Base-by-base conservation (phyloP, 1,140 invertebrate genomes). In the Condylostylus longicornis region DNA sequence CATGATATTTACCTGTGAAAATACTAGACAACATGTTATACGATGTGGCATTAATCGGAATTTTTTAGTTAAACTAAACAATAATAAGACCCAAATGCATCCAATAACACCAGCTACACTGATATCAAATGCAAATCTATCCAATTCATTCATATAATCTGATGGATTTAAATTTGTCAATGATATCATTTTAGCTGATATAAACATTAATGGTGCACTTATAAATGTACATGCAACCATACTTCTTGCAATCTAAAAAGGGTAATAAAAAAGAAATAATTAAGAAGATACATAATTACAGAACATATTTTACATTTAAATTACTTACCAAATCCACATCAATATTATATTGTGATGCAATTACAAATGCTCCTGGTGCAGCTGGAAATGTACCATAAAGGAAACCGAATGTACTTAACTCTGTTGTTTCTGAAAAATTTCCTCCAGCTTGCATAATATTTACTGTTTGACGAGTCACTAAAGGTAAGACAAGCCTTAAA, bases 341-440 rank as follows among this genome's bases (percentile, higher is more conserved):
- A 9, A 90, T 50, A 43, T 79, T 74, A 57, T 93, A 96, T 38
- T 87, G 75, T 23, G 81, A 75, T 3, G 90, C 87, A 62, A 93
- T 93, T 6, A 97, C 84, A 63, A 94, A 95, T 5, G 93, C 82
- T 27, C 86, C 86, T 0, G 93, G 91, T 13, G 91, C 90, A 22
- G 89, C 79, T 2, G 91, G 93, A 59, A 96, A 85, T 1, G 88
- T 95, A 35, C 93, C 91, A 62, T 97, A 97, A 1, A 97, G 68
- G 66, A 96, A 97, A 1, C 83, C 90, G 62, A 87, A 96, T 33
- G 86, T 93, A 45, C 83, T 85, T 18, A 89, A 67, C 43, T 86
- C 79, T 15, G 71, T 63, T 1, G 82, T 88, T 41, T 84, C 79
- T 29, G 74, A 75, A 28, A 68, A 61, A 52, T 78, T 76, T 1